Base-by-base conservation (phyloP, 2,888 invertebrate species). In the Thecocarcelia acutangulata region DNA sequence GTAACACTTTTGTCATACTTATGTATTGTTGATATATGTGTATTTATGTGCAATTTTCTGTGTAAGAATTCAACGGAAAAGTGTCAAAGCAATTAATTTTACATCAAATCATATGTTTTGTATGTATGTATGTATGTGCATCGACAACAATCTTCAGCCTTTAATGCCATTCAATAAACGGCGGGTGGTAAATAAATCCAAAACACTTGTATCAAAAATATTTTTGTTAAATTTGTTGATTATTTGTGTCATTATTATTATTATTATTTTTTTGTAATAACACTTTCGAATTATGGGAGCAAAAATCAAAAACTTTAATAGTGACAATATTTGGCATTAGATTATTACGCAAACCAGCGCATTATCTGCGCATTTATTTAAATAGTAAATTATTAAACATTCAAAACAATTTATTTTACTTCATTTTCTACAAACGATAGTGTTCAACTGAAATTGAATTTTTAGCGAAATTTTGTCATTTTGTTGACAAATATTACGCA, bases 401-500 rank as follows among this genome's bases (percentile, higher is more conserved):
- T 42, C 56, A 52, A 64, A 6, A 46, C n/a, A n/a, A n/a, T n/a
- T n/a, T n/a, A n/a, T n/a, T n/a, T n/a, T n/a, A n/a, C n/a, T n/a
- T n/a, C n/a, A n/a, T n/a, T n/a, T n/a, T n/a, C n/a, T n/a, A n/a
- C n/a, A n/a, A n/a, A n/a, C n/a, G n/a, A n/a, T n/a, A n/a, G n/a
- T 15, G 48, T 56, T 40, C 46, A 56, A 44, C 33, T 61, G 37
- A 24, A 78, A 72, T 72, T 61, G 66, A 59, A 63, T 58, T 48
- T 68, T 70, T 54, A 70, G 61, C 79, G 63, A 86, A 85, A 86
- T 86, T 86, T 76, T 86, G 86, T 84, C 85, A 85, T 88, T 87
- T 85, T 86, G 89, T 86, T 89, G 89, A 89, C 88, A 89, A 88
- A 85, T 86, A 87, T 85, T 87, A 87, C 84, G 85, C 78, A 74